These are phyloP conservation scores for Tachysurus fulvidraco DNA, from an alignment of 2,113 vertebrate species.

Conservation along the genomic window DNA sequence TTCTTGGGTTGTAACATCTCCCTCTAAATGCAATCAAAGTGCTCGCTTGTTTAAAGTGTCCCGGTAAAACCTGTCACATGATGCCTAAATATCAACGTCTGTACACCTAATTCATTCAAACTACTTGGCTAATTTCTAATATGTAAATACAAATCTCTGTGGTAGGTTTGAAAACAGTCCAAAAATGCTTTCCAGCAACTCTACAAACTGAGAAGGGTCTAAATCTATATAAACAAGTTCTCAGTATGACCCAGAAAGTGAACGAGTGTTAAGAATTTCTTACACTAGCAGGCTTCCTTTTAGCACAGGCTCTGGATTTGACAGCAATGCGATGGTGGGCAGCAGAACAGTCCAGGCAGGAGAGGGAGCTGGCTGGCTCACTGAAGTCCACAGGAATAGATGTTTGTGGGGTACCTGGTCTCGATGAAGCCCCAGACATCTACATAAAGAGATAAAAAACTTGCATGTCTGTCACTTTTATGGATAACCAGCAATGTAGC, in stretches of 20 bases:
- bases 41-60: neutral
- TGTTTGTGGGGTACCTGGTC: slow-evolving; percentile 68
- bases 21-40: slow-evolving; percentile 56
- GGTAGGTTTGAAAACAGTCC: neutral
- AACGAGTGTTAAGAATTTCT: slow-evolving; percentile 51
- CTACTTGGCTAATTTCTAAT: neutral
- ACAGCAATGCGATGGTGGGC: slow-evolving; percentile 84
- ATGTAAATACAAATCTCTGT: neutral
- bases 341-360: slow-evolving; percentile 83
- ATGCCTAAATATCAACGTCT: neutral
- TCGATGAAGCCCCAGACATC: slow-evolving; percentile 72
- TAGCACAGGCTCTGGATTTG: slow-evolving; percentile 75
- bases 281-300: slow-evolving; percentile 71
- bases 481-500: neutral
- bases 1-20: slow-evolving; percentile 40
- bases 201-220: slow-evolving; percentile 2
- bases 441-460: slow-evolving; percentile 53
- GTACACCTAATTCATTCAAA: neutral
- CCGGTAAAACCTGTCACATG: neutral
- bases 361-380: slow-evolving; percentile 69
- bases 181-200: neutral
- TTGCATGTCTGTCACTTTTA: neutral
- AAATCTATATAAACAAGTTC: slow-evolving; percentile 1
- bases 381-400: slow-evolving; percentile 74
- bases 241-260: neutral